phyloP scores from a whole-genome alignment of 2,113 vertebrate genomes.

The Mus spicilegus region DNA sequence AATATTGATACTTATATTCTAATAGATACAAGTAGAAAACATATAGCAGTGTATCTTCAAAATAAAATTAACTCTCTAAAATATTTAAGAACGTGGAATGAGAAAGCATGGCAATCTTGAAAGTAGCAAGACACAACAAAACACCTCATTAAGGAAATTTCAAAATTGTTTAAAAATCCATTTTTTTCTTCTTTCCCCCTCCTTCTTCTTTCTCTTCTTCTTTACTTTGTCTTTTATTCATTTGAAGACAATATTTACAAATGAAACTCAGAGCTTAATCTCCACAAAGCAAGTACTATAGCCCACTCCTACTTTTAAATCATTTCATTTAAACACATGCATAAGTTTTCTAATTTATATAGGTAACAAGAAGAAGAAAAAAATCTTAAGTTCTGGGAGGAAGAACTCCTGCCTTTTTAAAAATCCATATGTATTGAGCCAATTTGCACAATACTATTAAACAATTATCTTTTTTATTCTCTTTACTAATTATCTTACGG shows the following conservation, averaged over 20 bases:
- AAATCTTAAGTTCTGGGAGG: not conserved
- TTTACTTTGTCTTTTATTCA: not conserved
- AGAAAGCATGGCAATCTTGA: not conserved
- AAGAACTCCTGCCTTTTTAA: not conserved
- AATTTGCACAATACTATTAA: not conserved
- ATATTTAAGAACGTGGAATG: not conserved
- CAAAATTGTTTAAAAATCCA: no score
- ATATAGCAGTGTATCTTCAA: no score
- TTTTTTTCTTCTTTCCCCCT: not conserved
- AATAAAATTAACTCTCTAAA: not conserved
- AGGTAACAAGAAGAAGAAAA: not conserved
- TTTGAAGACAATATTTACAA: not conserved
- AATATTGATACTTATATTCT: not conserved
- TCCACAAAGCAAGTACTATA: not conserved
- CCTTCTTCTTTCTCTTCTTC: no score
- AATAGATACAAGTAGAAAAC: no score
- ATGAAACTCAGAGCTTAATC: not conserved
- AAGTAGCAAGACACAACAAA: not conserved
- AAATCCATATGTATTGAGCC: not conserved
- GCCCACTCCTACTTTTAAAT: not conserved
- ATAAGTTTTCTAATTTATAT: no score
- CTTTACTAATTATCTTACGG: not conserved
- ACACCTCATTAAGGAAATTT: not conserved
- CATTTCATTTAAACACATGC: not conserved
- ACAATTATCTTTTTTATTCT: no score